Conservation (phyloP, 2,797 vertebrate genomes). For the Malacoraja senta region DNA sequence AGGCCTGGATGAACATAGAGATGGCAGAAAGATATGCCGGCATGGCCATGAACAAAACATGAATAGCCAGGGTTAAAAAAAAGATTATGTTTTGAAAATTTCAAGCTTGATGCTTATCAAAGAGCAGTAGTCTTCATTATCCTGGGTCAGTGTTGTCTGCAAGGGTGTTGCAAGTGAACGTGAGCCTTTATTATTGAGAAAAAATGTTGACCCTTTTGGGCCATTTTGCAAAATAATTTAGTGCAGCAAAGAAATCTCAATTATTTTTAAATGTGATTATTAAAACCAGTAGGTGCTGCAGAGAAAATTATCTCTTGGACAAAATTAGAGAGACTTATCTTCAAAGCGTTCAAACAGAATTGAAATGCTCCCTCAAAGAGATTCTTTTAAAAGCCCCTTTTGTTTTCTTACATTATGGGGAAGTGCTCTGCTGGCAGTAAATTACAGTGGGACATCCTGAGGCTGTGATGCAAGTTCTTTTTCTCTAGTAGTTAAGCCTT, state of each 20-base stretch:
- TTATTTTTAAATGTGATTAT: not conserved
- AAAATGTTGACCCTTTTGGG: not conserved
- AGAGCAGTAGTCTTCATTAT: not conserved
- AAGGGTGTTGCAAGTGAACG: not conserved
- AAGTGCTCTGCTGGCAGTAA: not conserved
- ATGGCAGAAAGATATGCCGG: too few relatives aligned
- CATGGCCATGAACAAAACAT: not conserved
- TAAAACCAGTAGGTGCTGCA: not conserved
- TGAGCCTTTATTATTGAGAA: not conserved
- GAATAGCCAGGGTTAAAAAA: not conserved
- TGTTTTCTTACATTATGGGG: not conserved
- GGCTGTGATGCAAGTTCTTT: not conserved
- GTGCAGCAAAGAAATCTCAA: too few relatives aligned
- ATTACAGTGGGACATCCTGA: not conserved
- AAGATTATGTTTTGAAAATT: not conserved
- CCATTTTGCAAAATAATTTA: too few relatives aligned
- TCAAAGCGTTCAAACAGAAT: not conserved
- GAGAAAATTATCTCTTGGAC: not conserved
- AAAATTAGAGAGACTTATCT: not conserved
- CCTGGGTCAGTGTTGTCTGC: not conserved
- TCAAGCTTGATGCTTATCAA: not conserved
- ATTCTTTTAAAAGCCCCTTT: not conserved
- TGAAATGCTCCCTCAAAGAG: not conserved
- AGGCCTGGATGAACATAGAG: too few relatives aligned
- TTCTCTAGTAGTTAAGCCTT: constrained; percentile 42